These are phyloP conservation scores for Leucophenga varia DNA, from an alignment of 1,140 invertebrate genomes.

Conservation along the genomic window DNA sequence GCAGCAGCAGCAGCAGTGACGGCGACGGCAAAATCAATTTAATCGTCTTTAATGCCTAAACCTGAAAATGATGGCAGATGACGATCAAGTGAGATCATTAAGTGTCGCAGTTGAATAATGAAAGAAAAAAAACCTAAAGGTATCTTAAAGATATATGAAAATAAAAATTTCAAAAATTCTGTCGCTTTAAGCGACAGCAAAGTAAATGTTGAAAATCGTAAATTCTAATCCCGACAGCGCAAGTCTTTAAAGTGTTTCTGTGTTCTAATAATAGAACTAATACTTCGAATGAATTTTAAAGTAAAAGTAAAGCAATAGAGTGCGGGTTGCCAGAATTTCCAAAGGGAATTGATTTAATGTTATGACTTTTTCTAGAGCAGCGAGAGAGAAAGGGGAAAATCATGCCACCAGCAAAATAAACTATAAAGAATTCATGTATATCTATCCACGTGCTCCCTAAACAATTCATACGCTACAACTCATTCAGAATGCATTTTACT, in stretches of 20 bases:
- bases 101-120: too few species aligned
- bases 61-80: constrained; percentile 13
- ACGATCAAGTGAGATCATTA: too few species aligned
- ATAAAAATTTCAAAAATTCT: constrained; percentile 51
- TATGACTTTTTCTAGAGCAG: constrained; percentile 11
- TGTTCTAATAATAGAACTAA: too few species aligned
- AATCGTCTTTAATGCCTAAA: constrained; percentile 51
- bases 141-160: constrained; percentile 2
- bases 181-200: constrained; percentile 21
- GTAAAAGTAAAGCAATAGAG: neutral
- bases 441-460: constrained; percentile 7
- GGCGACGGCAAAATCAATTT: constrained; percentile 50
- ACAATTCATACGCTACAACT: constrained; percentile 16
- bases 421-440: neutral
- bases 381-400: too few species aligned
- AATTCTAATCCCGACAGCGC: neutral
- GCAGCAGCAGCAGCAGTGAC: constrained; percentile 40
- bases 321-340: constrained; percentile 24
- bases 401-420: too few species aligned
- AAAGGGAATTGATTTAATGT: constrained; percentile 46
- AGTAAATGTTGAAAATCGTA: constrained; percentile 17
- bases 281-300: too few species aligned
- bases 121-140: too few species aligned
- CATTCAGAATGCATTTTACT: constrained; percentile 37
- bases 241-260: constrained; percentile 10